A percentile compares a stretch with the other conserved stretches of the same genome.
These are phyloP conservation scores for Quadroppia sp. DNA, from an alignment of 2,888 invertebrate species.

Conservation along the genomic window DNA sequence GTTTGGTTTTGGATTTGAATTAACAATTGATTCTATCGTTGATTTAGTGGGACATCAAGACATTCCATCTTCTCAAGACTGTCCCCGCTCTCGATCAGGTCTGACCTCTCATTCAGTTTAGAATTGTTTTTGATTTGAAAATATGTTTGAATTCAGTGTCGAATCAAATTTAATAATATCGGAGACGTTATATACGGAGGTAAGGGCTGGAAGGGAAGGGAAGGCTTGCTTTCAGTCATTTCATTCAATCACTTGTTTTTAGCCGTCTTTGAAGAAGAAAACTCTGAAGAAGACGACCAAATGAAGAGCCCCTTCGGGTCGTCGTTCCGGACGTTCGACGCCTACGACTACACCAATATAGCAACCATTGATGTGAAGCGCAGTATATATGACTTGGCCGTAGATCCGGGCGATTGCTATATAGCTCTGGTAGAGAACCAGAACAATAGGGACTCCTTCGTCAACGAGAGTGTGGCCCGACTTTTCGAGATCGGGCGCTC, in stretches of 20 bases:
- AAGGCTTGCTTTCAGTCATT: too few species aligned
- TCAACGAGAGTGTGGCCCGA: constrained; percentile 62
- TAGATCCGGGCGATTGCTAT: constrained; percentile 46
- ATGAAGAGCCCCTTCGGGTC: constrained; percentile 68
- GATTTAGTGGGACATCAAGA: constrained; percentile 86
- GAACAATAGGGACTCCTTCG: neutral
- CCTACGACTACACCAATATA: constrained; percentile 88
- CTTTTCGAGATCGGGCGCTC: constrained; percentile 87
- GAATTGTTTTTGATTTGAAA: neutral
- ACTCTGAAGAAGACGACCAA: constrained; percentile 54
- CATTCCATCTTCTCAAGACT: constrained; percentile 86
- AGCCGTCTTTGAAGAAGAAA: constrained; percentile 54
- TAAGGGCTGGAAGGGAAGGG: constrained; percentile 47
- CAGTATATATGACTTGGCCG: constrained; percentile 40
- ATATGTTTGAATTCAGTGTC: constrained; percentile 49
- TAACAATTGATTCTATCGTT: constrained; percentile 24
- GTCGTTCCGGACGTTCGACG: constrained; percentile 90
- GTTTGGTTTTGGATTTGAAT: too few species aligned
- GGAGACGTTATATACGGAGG: constrained; percentile 81
- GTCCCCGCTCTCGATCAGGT: constrained; percentile 83
- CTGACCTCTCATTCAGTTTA: neutral
- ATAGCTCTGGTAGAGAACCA: constrained; percentile 46
- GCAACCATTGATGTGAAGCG: constrained; percentile 50
- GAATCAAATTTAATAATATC: constrained; percentile 78
- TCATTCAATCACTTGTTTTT: constrained; percentile 10